Conservation (phyloP, 2,888 invertebrate species). For the Hipparchia sbordonii region DNA sequence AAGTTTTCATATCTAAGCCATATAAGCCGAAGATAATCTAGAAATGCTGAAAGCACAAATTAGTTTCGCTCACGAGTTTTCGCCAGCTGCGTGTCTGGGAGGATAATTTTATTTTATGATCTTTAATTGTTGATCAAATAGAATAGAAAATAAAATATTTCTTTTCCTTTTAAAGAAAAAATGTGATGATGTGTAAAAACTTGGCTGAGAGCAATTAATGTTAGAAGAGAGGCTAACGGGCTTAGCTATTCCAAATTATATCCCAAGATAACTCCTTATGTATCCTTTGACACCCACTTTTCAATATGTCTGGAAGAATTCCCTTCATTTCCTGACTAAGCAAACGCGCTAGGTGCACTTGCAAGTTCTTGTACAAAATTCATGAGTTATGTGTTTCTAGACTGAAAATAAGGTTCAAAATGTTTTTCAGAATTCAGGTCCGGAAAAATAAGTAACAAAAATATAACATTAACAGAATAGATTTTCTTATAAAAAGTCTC, state of each 20-base stretch:
- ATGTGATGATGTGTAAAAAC: no score
- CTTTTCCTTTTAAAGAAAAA: no score
- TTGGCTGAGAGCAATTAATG: no score
- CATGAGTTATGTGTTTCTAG: not conserved
- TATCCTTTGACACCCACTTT: no score
- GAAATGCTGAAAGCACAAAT: constrained; percentile 27
- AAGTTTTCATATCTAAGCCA: constrained; percentile 2
- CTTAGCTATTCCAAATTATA: no score
- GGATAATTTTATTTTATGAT: constrained; percentile 3
- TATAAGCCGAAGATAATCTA: constrained; percentile 13
- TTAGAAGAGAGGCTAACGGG: no score
- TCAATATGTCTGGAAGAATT: no score
- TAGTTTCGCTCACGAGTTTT: constrained; percentile 15
- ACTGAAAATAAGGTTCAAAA: no score
- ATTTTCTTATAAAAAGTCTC: not conserved
- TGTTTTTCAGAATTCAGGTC: not conserved
- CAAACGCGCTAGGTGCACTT: no score
- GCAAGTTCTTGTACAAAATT: not conserved
- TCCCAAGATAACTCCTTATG: no score
- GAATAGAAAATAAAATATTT: not conserved
- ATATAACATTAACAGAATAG: not conserved
- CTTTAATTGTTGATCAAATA: not conserved
- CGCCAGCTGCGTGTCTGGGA: not conserved
- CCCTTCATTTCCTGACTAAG: no score
- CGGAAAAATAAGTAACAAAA: not conserved